Conservation (phyloP, 2,888 invertebrate species). For the Chloromyia formosa region DNA sequence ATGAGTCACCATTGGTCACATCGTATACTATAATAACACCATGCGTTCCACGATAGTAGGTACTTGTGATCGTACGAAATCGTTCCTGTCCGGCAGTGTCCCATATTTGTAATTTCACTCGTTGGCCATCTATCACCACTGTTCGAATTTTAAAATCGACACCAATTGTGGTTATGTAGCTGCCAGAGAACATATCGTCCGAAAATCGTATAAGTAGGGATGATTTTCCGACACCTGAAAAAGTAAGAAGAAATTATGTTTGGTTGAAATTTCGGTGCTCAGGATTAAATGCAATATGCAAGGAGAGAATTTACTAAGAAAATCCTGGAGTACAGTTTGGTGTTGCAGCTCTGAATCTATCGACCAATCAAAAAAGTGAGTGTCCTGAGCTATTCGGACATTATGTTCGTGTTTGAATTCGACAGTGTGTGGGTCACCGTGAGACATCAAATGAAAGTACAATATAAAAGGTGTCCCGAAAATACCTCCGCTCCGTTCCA, state of each 20-base stretch:
- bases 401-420: too few relatives aligned
- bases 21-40: conserved; percentile 99
- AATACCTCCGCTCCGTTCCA: too few relatives aligned
- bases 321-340: too few relatives aligned
- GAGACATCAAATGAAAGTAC: too few relatives aligned
- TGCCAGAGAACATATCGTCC: conserved; percentile 97
- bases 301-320: too few relatives aligned
- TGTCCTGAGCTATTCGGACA: too few relatives aligned
- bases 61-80: conserved; percentile 98
- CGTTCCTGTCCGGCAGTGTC: conserved; percentile 97
- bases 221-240: conserved; percentile 93
- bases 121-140: conserved; percentile 87
- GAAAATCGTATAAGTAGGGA: conserved; percentile 95
- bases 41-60: conserved; percentile 98
- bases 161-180: conserved; percentile 98
- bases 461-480: too few relatives aligned
- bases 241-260: background rate
- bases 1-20: conserved; percentile 98
- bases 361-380: too few relatives aligned
- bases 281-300: too few relatives aligned
- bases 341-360: too few relatives aligned
- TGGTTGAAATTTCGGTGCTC: too few relatives aligned
- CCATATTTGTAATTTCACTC: conserved; percentile 97
- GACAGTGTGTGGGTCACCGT: too few relatives aligned
- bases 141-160: conserved; percentile 99